Evolutionary conservation across 2,797 vertebrate genomes (phyloP).

Genomic region (Brotogeris chrysoptera): DNA sequence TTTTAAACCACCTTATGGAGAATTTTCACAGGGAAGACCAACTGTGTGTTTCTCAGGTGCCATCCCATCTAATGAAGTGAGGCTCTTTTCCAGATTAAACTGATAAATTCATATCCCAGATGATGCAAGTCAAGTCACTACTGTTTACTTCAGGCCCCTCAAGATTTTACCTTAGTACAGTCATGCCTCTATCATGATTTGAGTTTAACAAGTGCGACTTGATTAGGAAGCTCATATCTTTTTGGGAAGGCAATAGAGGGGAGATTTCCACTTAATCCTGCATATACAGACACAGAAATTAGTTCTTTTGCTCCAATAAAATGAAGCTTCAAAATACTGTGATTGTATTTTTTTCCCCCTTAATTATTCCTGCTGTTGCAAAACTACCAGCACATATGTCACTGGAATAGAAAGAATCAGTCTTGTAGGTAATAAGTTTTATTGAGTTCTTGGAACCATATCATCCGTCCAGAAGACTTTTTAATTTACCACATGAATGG

Average conservation of each 20-base stretch:
- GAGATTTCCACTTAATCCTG: constrained; percentile 17
- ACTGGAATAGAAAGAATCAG: constrained; percentile 40
- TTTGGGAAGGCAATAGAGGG: neutral
- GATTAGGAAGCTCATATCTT: neutral
- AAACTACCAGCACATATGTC: constrained; percentile 15
- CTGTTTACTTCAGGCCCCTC: neutral
- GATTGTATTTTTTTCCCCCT: neutral
- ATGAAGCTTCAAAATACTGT: neutral
- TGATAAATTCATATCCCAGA: neutral
- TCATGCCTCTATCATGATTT: neutral
- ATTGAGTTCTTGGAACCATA: constrained; percentile 60
- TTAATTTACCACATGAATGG: constrained; percentile 72
- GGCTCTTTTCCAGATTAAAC: neutral
- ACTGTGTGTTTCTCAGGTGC: neutral
- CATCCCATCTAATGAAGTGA: fast-evolving
- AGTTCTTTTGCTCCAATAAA: constrained; percentile 32
- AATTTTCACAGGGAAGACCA: neutral
- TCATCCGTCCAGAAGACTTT: constrained; percentile 66
- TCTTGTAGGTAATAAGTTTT: constrained; percentile 56
- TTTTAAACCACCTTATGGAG: neutral
- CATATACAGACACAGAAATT: neutral
- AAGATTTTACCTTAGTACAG: neutral
- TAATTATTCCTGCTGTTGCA: constrained; percentile 46
- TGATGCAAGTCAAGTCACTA: neutral
- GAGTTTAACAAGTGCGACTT: neutral